Percentiles rank a stretch among this genome's conserved stretches.
Evolutionary conservation across 2,888 invertebrate genomes (phyloP).

Genomic region (Eilema griseolum): DNA sequence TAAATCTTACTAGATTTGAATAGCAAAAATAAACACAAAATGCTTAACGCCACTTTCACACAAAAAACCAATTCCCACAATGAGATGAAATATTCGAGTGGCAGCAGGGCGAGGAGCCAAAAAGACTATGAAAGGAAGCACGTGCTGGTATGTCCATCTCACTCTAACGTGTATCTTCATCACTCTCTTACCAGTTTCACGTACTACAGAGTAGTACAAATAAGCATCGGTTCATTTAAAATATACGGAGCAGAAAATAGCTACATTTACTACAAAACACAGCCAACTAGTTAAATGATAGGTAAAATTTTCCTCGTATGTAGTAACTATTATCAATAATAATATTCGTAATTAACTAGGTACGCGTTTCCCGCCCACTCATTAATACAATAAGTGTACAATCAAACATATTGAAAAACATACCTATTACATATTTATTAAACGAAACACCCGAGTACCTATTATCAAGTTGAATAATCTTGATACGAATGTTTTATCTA

Average conservation of each 20-base stretch:
- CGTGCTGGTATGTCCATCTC: constrained; percentile 74
- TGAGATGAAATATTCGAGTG: constrained; percentile 76
- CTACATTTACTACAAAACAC: neutral
- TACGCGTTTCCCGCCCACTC: neutral
- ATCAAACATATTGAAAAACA: constrained; percentile 12
- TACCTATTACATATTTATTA: constrained; percentile 18
- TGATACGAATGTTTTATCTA: constrained; percentile 54
- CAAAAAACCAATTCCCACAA: constrained; percentile 78
- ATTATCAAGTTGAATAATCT: constrained; percentile 33
- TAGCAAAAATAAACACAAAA: constrained; percentile 45
- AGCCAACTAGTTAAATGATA: neutral
- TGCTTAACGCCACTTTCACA: constrained; percentile 50
- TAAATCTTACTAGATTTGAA: neutral
- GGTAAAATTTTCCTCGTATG: neutral
- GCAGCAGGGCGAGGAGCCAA: constrained; percentile 78
- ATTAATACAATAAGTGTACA: neutral
- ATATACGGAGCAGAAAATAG: constrained; percentile 13
- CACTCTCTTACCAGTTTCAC: constrained; percentile 48
- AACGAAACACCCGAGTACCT: constrained; percentile 26
- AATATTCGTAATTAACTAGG: constrained; percentile 6
- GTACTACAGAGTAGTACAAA: constrained; percentile 43
- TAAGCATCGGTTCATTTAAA: constrained; percentile 13
- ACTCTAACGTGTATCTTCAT: constrained; percentile 57
- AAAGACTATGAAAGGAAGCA: constrained; percentile 82
- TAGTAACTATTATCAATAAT: neutral